Percentiles rank a stretch among this genome's conserved stretches.
Conservation (phyloP, 64 coral and sea anemone genomes). For the Actinia equina region DNA sequence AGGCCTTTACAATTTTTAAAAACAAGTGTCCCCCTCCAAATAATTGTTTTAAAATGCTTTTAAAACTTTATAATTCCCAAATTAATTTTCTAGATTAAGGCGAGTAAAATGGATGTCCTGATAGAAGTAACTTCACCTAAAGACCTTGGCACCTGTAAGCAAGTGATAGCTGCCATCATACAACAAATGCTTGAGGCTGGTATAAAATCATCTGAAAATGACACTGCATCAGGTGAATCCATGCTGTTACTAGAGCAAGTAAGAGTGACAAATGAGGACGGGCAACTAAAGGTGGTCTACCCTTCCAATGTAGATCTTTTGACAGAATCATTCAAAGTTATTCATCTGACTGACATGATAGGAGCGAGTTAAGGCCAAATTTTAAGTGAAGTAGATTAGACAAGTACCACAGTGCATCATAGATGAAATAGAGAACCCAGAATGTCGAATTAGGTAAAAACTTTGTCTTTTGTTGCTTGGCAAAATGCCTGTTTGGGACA, state of each 20-base stretch:
- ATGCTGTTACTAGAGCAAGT: constrained; percentile 82
- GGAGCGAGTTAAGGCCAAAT: too few relatives aligned
- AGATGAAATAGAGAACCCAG: too few relatives aligned
- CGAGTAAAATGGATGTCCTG: constrained; percentile 54
- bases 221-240: background rate
- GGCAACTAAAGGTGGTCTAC: constrained; percentile 95
- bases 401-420: too few relatives aligned
- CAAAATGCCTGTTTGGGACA: too few relatives aligned
- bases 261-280: constrained; percentile 58
- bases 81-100: constrained; percentile 62
- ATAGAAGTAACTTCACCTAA: constrained; percentile 90
- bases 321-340: constrained; percentile 45
- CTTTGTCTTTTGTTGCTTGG: too few relatives aligned
- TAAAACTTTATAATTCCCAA: too few relatives aligned
- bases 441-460: too few relatives aligned
- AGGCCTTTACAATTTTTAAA: too few relatives aligned
- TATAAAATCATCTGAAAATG: constrained; percentile 40
- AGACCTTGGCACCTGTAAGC: constrained; percentile 73
- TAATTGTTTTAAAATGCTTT: too few relatives aligned
- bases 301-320: constrained; percentile 80
- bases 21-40: too few relatives aligned
- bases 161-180: constrained; percentile 75
- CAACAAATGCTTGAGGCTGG: constrained; percentile 72
- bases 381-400: too few relatives aligned
- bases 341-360: background rate